A percentile compares a stretch with the other conserved stretches of the same genome.
phyloP scores from a whole-genome alignment of 2,113 vertebrate genomes.

The Cryptomyrus ogoouensis region DNA sequence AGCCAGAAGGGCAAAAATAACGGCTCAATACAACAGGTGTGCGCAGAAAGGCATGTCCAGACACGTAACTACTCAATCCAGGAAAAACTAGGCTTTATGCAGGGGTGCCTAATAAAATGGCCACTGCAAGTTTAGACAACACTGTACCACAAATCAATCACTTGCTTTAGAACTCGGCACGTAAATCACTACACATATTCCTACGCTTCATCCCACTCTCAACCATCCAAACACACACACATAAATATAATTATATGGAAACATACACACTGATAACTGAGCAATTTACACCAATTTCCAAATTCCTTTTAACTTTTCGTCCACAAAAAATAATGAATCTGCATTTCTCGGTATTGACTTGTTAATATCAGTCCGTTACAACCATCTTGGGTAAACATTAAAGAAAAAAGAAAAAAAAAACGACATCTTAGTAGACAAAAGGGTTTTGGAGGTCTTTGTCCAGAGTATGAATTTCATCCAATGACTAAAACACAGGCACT shows the following conservation, averaged over 20 bases:
- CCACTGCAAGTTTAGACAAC: not conserved
- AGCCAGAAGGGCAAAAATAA: not conserved
- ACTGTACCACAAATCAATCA: not conserved
- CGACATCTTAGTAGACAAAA: not conserved
- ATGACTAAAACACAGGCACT: not conserved
- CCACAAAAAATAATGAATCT: not conserved
- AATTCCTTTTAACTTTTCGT: not conserved
- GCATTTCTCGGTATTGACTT: not conserved
- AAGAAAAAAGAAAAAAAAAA: too few species aligned
- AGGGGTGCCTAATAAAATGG: not conserved
- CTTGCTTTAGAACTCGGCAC: not conserved
- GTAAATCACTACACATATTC: not conserved
- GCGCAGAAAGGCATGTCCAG: not conserved
- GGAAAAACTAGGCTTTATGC: not conserved
- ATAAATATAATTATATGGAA: not conserved
- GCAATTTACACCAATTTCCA: not conserved
- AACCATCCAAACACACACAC: not conserved
- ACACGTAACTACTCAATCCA: not conserved
- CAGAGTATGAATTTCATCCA: not conserved
- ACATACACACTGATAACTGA: not conserved
- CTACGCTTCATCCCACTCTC: not conserved
- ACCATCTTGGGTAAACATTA: not conserved
- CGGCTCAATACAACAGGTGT: not conserved
- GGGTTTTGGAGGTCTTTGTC: not conserved
- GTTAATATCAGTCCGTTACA: not conserved